Base-by-base conservation (phyloP, 2,113 vertebrate species). In the Prinia subflava region DNA sequence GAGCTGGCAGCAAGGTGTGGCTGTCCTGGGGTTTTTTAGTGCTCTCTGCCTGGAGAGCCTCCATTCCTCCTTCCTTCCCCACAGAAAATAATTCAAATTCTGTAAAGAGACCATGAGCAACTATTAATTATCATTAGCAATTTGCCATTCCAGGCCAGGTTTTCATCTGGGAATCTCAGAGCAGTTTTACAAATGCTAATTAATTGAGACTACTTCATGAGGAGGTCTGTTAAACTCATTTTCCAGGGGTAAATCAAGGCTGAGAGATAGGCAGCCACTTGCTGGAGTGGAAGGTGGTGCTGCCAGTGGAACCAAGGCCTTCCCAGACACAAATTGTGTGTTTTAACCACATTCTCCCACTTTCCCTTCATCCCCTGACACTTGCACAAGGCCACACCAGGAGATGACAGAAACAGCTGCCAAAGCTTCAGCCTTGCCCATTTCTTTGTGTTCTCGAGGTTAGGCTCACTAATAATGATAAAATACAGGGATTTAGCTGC, bases 71-170 rank as follows among this genome's bases (percentile, higher is more conserved):
- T 62, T 79, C 50, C 35, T 67, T 83, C 68, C 62, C 50, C 81
- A 71, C 81, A 21, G 90, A 92, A 96, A 86, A 87, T 71, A 88
- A 92, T 90, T 84, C 49, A 81, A 76, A 91, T 91, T 85, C 90
- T 71, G 83, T 56, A 65, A 92, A 92, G 94, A 89, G 83, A 87
- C 87, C 67, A 73, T 88, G 94, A 94, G 79, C 95, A 95, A 91
- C 92, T 91, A 92, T 96, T 96, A 95, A 96, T 97, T 97, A 97
- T 94, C 95, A 89, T 92, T 94, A 95, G 95, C 80, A 95, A 95
- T 97, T 96, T 95, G 94, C 96, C 85, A 89, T 92, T 85, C 92
- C 89, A 82, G 89, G 89, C 75, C 92, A 93, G 93, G 91, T 89
- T 96, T 95, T 93, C 93, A 89, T 89, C 89, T 91, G 93, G 95